Percentiles rank a stretch among this genome's conserved stretches.
These are phyloP conservation scores for Thalassarche chlororhynchos DNA, from an alignment of 2,113 vertebrate species.

Conservation along the genomic window DNA sequence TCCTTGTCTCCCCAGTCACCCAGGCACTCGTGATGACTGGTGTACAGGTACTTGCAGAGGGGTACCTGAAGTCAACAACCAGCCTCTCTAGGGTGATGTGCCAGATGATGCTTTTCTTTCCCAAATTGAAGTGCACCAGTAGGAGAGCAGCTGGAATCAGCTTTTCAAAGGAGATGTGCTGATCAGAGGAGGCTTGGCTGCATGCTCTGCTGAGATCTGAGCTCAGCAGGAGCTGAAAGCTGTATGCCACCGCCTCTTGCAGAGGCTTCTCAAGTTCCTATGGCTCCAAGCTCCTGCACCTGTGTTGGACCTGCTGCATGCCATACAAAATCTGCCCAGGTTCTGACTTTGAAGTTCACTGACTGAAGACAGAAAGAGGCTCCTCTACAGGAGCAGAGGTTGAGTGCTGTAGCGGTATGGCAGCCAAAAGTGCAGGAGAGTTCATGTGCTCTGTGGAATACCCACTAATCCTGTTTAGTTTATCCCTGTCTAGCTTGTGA, in stretches of 20 bases:
- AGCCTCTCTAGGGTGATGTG: not conserved
- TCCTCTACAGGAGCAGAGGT: not conserved
- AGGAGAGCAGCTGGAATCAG: not conserved
- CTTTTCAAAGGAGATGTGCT: not conserved
- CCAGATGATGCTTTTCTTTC: not conserved
- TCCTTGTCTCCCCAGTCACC: not conserved
- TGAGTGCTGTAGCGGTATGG: fast-evolving
- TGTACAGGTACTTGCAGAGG: not conserved
- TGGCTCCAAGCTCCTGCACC: not conserved
- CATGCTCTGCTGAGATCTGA: not conserved
- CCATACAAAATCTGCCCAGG: not conserved
- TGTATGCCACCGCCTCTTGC: not conserved
- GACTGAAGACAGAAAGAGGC: not conserved
- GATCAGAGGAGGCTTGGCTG: not conserved
- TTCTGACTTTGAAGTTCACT: not conserved
- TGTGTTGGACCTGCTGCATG: not conserved
- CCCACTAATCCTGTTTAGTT: not conserved
- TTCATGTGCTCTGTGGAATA: not conserved
- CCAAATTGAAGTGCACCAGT: not conserved
- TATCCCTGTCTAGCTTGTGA: not conserved
- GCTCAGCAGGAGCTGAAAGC: not conserved
- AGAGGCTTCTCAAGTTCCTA: not conserved
- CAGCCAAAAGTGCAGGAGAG: not conserved
- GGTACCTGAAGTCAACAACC: not conserved
- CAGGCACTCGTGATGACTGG: not conserved